Percentiles rank a stretch among this genome's conserved stretches.
phyloP scores from a whole-genome alignment of 2,888 invertebrate species.

The Ophraella communa region DNA sequence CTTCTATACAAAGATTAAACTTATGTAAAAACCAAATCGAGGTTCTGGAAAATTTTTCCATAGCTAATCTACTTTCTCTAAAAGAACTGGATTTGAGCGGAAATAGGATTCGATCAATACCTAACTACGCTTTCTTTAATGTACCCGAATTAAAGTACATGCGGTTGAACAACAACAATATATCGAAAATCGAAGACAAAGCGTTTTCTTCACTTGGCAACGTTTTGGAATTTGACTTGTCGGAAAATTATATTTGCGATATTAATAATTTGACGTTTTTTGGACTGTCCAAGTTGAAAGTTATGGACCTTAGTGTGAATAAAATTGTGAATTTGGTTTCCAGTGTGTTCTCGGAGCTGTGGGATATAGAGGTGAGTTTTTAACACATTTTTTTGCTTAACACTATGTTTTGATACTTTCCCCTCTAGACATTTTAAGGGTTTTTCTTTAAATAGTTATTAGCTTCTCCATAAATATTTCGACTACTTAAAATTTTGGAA shows the following conservation, averaged over 20 bases:
- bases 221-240: conserved; percentile 81
- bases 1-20: conserved; percentile 70
- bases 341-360: conserved; percentile 79
- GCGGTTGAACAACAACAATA: conserved; percentile 83
- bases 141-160: conserved; percentile 76
- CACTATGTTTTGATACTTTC: no score
- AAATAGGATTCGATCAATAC: conserved; percentile 78
- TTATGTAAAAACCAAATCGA: conserved; percentile 75
- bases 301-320: conserved; percentile 77
- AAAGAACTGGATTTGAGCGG: conserved; percentile 75
- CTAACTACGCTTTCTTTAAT: conserved; percentile 75
- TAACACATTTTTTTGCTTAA: no score
- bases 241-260: conserved; percentile 76
- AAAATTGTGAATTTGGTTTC: conserved; percentile 79
- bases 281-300: conserved; percentile 75
- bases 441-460: no score
- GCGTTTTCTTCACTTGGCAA: conserved; percentile 78
- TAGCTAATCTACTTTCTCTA: conserved; percentile 75
- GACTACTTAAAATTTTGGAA: no score
- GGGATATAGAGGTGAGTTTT: conserved; percentile 60
- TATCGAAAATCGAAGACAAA: conserved; percentile 83
- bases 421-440: no score
- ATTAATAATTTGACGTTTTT: conserved; percentile 79
- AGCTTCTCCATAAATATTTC: no score
- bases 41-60: conserved; percentile 71